Conservation (phyloP, 1,140 invertebrate genomes). For the Bombus haemorrhoidalis region DNA sequence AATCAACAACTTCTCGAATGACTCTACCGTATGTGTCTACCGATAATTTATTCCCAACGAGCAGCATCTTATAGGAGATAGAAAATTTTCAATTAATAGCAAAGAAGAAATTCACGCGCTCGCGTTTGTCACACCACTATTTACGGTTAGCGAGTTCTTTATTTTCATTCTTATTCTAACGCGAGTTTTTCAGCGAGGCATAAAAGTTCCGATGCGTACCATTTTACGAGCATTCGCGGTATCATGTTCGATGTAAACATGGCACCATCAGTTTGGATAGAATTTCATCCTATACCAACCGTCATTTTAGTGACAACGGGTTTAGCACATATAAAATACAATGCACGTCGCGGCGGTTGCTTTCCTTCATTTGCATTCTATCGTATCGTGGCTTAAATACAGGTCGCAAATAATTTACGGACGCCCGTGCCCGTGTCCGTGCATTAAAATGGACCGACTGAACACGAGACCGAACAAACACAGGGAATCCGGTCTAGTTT, state of each 20-base stretch:
- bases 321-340: slow-evolving; percentile 36
- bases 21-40: too few species aligned
- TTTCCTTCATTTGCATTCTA: slow-evolving; percentile 71
- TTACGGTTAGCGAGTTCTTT: too few species aligned
- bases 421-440: neutral
- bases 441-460: neutral
- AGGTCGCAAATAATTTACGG: slow-evolving; percentile 45
- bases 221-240: neutral
- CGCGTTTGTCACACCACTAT: too few species aligned
- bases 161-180: neutral
- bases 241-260: neutral
- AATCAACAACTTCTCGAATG: too few species aligned
- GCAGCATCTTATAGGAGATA: too few species aligned
- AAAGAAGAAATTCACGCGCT: too few species aligned
- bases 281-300: slow-evolving; percentile 17
- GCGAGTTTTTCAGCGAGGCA: neutral
- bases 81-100: too few species aligned
- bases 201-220: neutral
- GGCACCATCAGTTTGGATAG: neutral
- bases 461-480: neutral
- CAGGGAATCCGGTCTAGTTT: neutral
- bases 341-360: slow-evolving; percentile 62
- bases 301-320: neutral
- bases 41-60: too few species aligned
- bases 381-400: slow-evolving; percentile 50